Percentiles rank a stretch among this genome's conserved stretches.
These are phyloP conservation scores for Drosophila quadrilineata DNA, from an alignment of 1,140 invertebrate genomes.

Conservation along the genomic window DNA sequence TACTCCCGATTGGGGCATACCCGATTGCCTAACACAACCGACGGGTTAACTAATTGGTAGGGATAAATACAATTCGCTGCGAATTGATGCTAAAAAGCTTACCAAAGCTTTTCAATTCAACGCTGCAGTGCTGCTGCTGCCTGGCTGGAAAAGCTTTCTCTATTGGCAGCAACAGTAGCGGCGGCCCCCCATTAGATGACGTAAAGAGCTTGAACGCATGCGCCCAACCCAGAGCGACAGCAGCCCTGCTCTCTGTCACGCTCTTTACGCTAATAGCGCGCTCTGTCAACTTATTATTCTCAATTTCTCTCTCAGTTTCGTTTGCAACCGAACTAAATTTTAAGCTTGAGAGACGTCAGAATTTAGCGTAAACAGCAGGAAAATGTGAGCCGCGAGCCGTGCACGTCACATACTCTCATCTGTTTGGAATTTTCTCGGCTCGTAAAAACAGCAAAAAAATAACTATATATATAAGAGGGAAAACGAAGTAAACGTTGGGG, in stretches of 20 bases:
- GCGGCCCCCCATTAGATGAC: conserved; percentile 42
- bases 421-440: conserved; percentile 76
- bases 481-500: conserved; percentile 17
- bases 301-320: not conserved
- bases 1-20: conserved; percentile 6
- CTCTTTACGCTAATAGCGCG: too few relatives aligned
- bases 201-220: conserved; percentile 58
- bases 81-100: too few relatives aligned
- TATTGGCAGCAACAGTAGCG: conserved; percentile 7
- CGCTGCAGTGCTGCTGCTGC: not conserved
- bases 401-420: conserved; percentile 51
- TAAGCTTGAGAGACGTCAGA: conserved; percentile 66
- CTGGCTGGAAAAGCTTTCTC: conserved; percentile 14
- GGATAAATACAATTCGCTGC: not conserved
- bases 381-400: conserved; percentile 67
- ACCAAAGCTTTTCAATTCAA: conserved; percentile 32
- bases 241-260: not conserved
- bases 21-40: not conserved
- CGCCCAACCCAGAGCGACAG: conserved; percentile 23
- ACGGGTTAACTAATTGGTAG: not conserved
- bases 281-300: too few relatives aligned
- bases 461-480: conserved; percentile 7
- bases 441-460: conserved; percentile 38
- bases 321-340: conserved; percentile 3
- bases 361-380: conserved; percentile 72